phyloP scores from a whole-genome alignment of 1,140 invertebrate species.

The Meteorus sp. region DNA sequence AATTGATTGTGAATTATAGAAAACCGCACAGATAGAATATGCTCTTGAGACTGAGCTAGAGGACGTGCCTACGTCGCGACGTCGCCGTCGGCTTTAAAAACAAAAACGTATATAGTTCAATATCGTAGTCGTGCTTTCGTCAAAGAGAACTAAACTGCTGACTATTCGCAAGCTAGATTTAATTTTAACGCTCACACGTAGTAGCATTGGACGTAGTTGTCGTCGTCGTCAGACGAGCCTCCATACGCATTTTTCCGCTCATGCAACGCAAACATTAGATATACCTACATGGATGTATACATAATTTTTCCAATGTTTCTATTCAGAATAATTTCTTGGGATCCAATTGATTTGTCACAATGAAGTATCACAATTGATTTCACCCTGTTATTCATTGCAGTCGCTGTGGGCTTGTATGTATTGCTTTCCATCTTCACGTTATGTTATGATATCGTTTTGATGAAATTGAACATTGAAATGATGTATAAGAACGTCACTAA shows the following conservation, averaged over 20 bases:
- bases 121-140: constrained; percentile 39
- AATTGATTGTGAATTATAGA: constrained; percentile 1
- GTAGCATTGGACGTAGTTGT: constrained; percentile 20
- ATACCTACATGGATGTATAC: neutral
- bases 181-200: constrained; percentile 53
- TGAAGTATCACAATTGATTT: constrained; percentile 18
- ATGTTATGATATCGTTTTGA: neutral
- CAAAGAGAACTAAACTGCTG: constrained; percentile 19
- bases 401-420: neutral
- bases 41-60: constrained; percentile 60
- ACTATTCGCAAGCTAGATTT: constrained; percentile 48
- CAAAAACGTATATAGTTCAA: too few species aligned
- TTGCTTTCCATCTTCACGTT: too few species aligned
- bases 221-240: constrained; percentile 49
- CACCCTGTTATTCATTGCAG: constrained; percentile 14
- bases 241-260: constrained; percentile 22
- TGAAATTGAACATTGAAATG: too few species aligned
- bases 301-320: neutral
- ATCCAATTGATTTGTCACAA: constrained; percentile 15
- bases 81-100: constrained; percentile 42
- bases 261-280: neutral
- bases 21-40: constrained; percentile 44
- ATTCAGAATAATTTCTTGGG: neutral
- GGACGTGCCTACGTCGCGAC: constrained; percentile 49
- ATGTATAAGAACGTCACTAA: neutral